Evolutionary conservation across 2,113 vertebrate species (phyloP).

Genomic region (Erpornis zantholeuca): DNA sequence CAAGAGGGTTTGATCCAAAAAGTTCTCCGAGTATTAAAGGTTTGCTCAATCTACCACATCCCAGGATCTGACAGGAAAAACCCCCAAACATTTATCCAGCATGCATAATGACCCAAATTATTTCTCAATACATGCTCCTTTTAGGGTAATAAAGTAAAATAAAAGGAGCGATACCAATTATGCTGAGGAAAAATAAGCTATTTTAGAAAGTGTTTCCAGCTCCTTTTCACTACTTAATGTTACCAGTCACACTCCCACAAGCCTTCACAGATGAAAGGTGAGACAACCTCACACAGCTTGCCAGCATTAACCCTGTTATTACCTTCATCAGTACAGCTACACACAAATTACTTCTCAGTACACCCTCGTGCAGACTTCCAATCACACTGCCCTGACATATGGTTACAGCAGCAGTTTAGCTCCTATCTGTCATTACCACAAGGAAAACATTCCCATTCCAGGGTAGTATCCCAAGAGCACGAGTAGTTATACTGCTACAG

Average conservation of each 20-base stretch:
- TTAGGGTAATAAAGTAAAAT: constrained; percentile 16
- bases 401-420: constrained; percentile 6
- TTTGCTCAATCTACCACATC: background rate
- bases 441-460: constrained; percentile 15
- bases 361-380: background rate
- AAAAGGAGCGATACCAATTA: background rate
- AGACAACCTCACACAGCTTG: constrained; percentile 21
- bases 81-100: background rate
- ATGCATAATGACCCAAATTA: background rate
- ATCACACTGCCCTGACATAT: background rate
- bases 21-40: background rate
- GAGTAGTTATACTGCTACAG: background rate
- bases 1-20: background rate
- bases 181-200: background rate
- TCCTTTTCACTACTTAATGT: constrained; percentile 22
- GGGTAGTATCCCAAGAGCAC: background rate
- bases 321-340: constrained; percentile 15
- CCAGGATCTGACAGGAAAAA: background rate
- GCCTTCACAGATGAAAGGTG: constrained; percentile 26
- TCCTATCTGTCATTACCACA: background rate
- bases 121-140: background rate
- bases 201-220: constrained; percentile 29
- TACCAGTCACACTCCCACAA: constrained; percentile 46
- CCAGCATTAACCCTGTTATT: constrained; percentile 31
- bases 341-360: background rate